Percentiles rank a stretch among this genome's conserved stretches.
Conservation (phyloP, 2,888 invertebrate species). For the Folsomia candida region DNA sequence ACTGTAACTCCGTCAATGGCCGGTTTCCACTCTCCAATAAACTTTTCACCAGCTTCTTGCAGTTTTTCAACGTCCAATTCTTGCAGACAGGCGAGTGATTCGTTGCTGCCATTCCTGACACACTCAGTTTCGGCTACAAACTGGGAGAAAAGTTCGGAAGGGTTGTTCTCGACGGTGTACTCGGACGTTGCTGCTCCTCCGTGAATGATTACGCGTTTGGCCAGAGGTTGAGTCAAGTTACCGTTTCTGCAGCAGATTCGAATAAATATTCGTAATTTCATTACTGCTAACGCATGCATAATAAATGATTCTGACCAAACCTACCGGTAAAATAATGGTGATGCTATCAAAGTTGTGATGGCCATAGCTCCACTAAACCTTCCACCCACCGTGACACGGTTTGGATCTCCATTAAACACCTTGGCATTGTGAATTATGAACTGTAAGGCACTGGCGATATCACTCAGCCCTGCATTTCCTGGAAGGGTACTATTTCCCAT, state of each 20-base stretch:
- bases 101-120: not conserved
- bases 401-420: constrained; percentile 52
- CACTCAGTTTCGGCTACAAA: constrained; percentile 8
- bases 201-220: constrained; percentile 50
- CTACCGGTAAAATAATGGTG: constrained; percentile 27
- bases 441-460: constrained; percentile 52
- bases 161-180: constrained; percentile 18
- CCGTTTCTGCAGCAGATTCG: not conserved
- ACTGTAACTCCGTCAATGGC: constrained; percentile 50
- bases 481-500: constrained; percentile 49
- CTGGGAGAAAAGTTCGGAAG: constrained; percentile 7
- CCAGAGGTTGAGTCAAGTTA: constrained; percentile 32
- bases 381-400: constrained; percentile 53
- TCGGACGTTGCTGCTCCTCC: constrained; percentile 50
- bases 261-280: too few species aligned
- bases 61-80: not conserved
- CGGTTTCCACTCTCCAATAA: constrained; percentile 51
- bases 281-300: too few species aligned
- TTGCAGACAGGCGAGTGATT: constrained; percentile 3
- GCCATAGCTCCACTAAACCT: constrained; percentile 53
- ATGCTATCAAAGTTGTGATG: constrained; percentile 47
- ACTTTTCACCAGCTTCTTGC: constrained; percentile 28
- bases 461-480: constrained; percentile 53
- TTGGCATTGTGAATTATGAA: constrained; percentile 53
- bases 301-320: too few species aligned